Conservation (phyloP, 1,140 invertebrate species). For the Arion vulgaris region DNA sequence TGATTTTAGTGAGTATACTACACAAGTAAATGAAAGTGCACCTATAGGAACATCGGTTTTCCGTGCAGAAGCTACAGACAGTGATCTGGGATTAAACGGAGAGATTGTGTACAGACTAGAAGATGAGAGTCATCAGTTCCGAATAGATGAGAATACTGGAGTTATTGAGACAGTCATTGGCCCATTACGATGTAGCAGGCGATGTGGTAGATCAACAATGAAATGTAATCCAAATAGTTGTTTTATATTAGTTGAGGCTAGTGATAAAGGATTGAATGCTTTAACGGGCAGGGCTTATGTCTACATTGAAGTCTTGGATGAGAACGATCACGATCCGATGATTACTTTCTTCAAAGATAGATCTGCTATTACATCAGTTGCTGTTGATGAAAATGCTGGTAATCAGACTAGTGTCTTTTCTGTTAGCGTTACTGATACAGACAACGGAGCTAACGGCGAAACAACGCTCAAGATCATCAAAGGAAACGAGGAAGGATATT, state of each 20-base stretch:
- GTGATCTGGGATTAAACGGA: constrained; percentile 64
- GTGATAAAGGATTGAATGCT: constrained; percentile 90
- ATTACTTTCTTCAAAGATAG: constrained; percentile 90
- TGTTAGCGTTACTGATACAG: constrained; percentile 91
- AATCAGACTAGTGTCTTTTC: constrained; percentile 90
- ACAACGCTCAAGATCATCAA: constrained; percentile 83
- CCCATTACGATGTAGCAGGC: constrained; percentile 52
- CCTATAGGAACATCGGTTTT: constrained; percentile 55
- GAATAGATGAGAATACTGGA: constrained; percentile 62
- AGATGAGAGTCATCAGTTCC: constrained; percentile 58
- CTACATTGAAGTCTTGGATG: constrained; percentile 91
- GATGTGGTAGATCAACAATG: constrained; percentile 41
- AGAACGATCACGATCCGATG: constrained; percentile 93
- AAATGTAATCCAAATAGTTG: constrained; percentile 74
- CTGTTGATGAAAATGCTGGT: constrained; percentile 91
- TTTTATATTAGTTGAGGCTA: constrained; percentile 93
- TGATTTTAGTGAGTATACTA: constrained; percentile 79
- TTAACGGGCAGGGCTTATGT: constrained; percentile 95
- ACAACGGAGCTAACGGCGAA: constrained; percentile 91
- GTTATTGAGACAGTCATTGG: constrained; percentile 56
- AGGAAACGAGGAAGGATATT: constrained; percentile 93
- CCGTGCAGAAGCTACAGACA: constrained; percentile 55
- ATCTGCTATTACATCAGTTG: constrained; percentile 84
- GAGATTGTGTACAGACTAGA: constrained; percentile 82
- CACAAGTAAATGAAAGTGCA: constrained; percentile 58